Percentiles rank a stretch among this genome's conserved stretches.
These are phyloP conservation scores for Noctua fimbriata DNA, from an alignment of 2,888 invertebrate genomes.

Conservation along the genomic window DNA sequence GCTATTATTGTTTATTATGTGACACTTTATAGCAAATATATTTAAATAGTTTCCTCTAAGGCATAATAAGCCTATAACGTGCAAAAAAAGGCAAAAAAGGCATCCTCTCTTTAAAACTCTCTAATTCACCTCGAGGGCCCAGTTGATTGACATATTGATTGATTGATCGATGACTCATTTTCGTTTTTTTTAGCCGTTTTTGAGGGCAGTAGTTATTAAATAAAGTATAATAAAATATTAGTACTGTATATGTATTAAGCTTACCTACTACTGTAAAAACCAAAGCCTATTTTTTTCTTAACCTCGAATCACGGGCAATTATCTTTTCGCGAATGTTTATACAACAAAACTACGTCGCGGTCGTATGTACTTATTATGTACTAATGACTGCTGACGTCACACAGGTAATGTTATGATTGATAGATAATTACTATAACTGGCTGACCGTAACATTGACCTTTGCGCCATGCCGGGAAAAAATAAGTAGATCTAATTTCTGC, in stretches of 20 bases:
- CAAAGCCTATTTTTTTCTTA: neutral
- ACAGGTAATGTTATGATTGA: conserved; percentile 20
- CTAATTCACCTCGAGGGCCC: neutral
- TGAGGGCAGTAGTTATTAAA: neutral
- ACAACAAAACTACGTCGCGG: neutral
- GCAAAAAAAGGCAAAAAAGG: too few relatives aligned
- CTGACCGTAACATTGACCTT: conserved; percentile 41
- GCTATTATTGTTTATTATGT: neutral
- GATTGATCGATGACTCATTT: neutral
- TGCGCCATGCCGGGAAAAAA: conserved; percentile 5
- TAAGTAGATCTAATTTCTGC: neutral
- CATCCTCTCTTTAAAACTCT: neutral
- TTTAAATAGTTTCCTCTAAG: neutral
- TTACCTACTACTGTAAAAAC: neutral
- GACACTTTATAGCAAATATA: neutral
- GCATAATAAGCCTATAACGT: neutral
- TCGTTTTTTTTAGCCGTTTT: neutral
- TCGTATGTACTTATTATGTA: neutral
- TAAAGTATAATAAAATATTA: neutral
- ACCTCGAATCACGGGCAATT: neutral
- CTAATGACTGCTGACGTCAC: conserved; percentile 38
- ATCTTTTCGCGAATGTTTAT: neutral
- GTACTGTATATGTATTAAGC: too few relatives aligned
- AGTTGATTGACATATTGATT: too few relatives aligned
- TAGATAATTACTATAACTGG: conserved; percentile 29